Evolutionary conservation across 2,888 invertebrate genomes (phyloP), one percentile per base, ranked within the genome.

Genomic region (Drosophila neonasuta): DNA sequence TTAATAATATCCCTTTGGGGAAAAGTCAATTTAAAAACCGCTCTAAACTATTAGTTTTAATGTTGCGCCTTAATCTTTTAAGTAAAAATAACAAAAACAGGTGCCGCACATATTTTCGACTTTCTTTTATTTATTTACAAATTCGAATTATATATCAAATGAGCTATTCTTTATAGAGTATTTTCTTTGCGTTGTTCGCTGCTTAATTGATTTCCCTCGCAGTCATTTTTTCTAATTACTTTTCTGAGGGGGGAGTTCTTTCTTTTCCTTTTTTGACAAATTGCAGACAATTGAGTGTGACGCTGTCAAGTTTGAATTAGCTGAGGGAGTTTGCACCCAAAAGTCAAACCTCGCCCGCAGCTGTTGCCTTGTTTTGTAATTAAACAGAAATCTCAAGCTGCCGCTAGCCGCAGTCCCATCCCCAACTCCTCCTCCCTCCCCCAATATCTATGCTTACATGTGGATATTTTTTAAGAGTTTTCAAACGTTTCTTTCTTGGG

Each of bases 231-330:
- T 42, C 52, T 64, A 62, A 36, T 51, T 39, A 2, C 13, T 60
- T 60, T 59, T 32, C 52, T 42, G 32, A 54, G 59, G 55, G 59
- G 55, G 59, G 20, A 13, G 4, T 39, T 20, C 34, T 34, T 52
- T 63, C 39, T 30, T 10, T 48, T 44, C 20, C 34, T 24, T 50
- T 55, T 46, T 41, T 34, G 79, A 79, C 80, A 79, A 79, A 79
- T 79, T 79, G 60, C 61, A 60, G 68, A 58, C 74, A 79, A 77
- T 79, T 74, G 68, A 74, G 66, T 70, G 76, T 76, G 70, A 66
- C 68, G 78, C 58, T 52, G 29, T 59, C 60, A 57, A 32, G 36
- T 51, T 42, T 15, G 44, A 70, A 70, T 73, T 70, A 58, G 70
- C 57, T 34, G 45, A 1, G 74, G 57, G 36, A 54, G 15, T 55